phyloP scores from a whole-genome alignment of 2,888 invertebrate species.

The Pyrrhosoma nymphula region DNA sequence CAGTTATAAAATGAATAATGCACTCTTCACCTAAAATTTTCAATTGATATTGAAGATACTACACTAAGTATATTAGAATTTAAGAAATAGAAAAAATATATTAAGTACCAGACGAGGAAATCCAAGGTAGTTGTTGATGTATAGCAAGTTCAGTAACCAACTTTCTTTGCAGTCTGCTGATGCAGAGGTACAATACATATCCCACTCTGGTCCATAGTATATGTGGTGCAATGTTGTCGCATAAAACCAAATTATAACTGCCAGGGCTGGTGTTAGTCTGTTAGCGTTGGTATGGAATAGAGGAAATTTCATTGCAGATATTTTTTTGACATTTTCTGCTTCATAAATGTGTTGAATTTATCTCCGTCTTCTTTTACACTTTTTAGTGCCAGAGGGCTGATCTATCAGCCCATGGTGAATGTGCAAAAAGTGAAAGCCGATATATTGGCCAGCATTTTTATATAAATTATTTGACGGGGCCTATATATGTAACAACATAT shows the following conservation, averaged over 20 bases:
- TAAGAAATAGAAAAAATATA: too few relatives aligned
- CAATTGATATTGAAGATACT: neutral
- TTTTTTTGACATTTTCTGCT: neutral
- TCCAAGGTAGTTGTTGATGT: conserved; percentile 1
- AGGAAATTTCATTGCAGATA: neutral
- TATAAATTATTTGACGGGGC: too few relatives aligned
- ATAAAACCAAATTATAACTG: neutral
- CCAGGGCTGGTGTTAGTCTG: neutral
- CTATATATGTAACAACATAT: too few relatives aligned
- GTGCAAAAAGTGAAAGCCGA: too few relatives aligned
- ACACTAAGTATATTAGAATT: too few relatives aligned
- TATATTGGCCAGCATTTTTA: too few relatives aligned
- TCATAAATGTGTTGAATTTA: too few relatives aligned
- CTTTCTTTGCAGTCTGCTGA: conserved; percentile 11
- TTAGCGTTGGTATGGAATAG: neutral
- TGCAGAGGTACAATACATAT: neutral
- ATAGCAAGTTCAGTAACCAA: neutral
- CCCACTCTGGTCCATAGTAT: conserved; percentile 3
- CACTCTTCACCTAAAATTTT: neutral
- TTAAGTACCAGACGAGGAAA: neutral
- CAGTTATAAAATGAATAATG: neutral
- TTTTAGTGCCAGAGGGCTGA: too few relatives aligned
- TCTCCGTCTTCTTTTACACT: too few relatives aligned
- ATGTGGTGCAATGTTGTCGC: neutral
- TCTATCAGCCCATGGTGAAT: too few relatives aligned